Evolutionary conservation across 2,113 vertebrate genomes (phyloP).

Genomic region (Istiophorus platypterus): DNA sequence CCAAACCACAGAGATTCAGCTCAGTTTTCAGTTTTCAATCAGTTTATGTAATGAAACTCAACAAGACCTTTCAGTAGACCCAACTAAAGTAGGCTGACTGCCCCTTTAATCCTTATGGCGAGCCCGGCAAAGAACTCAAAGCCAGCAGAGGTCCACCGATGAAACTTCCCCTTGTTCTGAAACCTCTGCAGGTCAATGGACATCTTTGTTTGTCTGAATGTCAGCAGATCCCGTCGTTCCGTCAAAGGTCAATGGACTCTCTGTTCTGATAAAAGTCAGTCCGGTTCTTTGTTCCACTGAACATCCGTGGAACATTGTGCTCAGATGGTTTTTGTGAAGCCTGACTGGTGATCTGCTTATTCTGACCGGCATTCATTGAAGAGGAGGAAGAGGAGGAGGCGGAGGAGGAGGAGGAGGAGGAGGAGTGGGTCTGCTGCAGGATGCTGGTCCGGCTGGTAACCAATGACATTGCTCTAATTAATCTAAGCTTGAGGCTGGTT

Average conservation of each 20-base stretch:
- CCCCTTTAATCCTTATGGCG: neutral
- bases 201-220: slow-evolving; percentile 10
- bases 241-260: neutral
- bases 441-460: slow-evolving; percentile 57
- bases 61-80: too few relatives aligned
- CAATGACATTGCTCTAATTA: slow-evolving; percentile 25
- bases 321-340: slow-evolving; percentile 40
- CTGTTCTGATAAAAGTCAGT: neutral
- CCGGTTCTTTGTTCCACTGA: slow-evolving; percentile 16
- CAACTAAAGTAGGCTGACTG: neutral
- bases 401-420: slow-evolving; percentile 18
- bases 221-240: neutral
- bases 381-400: slow-evolving; percentile 25
- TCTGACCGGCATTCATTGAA: slow-evolving; percentile 57
- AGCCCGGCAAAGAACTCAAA: neutral
- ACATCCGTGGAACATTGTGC: slow-evolving; percentile 12
- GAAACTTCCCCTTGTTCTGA: neutral
- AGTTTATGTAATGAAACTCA: too few relatives aligned
- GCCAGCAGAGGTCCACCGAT: neutral
- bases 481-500: slow-evolving; percentile 35
- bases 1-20: too few relatives aligned
- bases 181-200: neutral
- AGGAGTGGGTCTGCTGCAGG: slow-evolving; percentile 16
- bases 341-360: slow-evolving; percentile 48
- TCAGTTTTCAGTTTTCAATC: too few relatives aligned